Evolutionary conservation across 2,797 vertebrate species (phyloP), one percentile per base, ranked within the genome.

Genomic region (Tangara arthus): DNA sequence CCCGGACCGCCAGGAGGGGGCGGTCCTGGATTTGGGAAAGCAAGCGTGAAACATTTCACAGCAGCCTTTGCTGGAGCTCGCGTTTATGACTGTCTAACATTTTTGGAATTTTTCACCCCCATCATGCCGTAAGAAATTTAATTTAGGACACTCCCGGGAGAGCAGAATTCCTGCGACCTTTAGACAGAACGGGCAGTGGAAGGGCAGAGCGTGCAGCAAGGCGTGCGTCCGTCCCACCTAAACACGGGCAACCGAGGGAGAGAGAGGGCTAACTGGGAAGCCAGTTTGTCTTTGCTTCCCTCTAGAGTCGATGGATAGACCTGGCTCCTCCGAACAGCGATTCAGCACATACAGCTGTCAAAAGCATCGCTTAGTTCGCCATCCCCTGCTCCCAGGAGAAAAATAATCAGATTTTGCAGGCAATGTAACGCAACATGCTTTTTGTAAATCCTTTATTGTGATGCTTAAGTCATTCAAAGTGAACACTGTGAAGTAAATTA

Each of bases 211-310:
- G n/a, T 21, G 21, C 27, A 32, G 42, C 2, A 24, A 65, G 20
- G n/a, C 6, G 32, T 13, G 61, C 18, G 1, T 22, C 34, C 8
- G 0, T 64, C 77, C 55, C 22, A 2, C 63, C 65, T 15, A 3
- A 32, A 8, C 46, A 13, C 0, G 46, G 61, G 46, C 37, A 32
- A 15, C 22, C 11, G 11, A n/a, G 73, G 15, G 52, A 46, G 20
- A 21, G 30, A 42, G 20, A 13, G 27, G 12, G 23, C 50, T 28
- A 1, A 6, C 37, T 23, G 22, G 19, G n/a, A 19, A 61, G 47
- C 55, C 76, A 18, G 63, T 34, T 89, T 69, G 86, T 17, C 61
- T 96, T 79, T 96, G 92, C 91, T 87, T 94, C 91, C 94, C 91
- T 92, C 96, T 95, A 73, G 71, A 93, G 94, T 42, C 46, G 1